Evolutionary conservation across 2,797 vertebrate species (phyloP).

Genomic region (Rhynchonycteris naso): DNA sequence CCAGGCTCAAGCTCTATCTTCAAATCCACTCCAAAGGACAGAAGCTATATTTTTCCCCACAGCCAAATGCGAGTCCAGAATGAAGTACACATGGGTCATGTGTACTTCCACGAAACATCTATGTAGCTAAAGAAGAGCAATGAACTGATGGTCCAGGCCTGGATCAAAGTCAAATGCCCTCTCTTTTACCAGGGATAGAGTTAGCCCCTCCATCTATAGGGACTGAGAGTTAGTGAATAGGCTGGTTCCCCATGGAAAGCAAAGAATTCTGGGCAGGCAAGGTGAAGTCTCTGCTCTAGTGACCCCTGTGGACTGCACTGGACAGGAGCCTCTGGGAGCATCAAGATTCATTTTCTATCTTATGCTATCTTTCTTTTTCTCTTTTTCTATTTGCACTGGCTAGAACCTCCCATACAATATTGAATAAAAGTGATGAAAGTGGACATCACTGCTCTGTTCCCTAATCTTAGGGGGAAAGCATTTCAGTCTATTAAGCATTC

Average conservation of each 20-base stretch:
- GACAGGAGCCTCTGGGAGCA: neutral
- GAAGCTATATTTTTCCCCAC: neutral
- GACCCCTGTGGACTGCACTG: fast-evolving
- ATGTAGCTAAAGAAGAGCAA: neutral
- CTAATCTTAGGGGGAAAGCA: neutral
- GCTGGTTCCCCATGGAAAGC: too few species aligned
- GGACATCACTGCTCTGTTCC: neutral
- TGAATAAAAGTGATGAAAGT: neutral
- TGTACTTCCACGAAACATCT: neutral
- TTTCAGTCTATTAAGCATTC: neutral
- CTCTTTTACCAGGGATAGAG: neutral
- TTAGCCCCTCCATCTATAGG: too few species aligned
- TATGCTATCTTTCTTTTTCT: fast-evolving
- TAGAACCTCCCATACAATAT: neutral
- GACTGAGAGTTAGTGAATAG: neutral
- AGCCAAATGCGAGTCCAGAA: neutral
- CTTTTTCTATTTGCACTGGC: neutral
- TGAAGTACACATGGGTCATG: neutral
- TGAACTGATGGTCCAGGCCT: neutral
- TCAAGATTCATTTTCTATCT: neutral
- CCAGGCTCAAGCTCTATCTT: neutral
- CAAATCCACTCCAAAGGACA: neutral
- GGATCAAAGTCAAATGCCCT: neutral
- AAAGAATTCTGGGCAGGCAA: neutral
- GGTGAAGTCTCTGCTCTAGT: too few species aligned